A percentile compares a stretch with the other conserved stretches of the same genome.
Evolutionary conservation across 2,113 vertebrate species (phyloP).

Genomic region (Balaeniceps rex): DNA sequence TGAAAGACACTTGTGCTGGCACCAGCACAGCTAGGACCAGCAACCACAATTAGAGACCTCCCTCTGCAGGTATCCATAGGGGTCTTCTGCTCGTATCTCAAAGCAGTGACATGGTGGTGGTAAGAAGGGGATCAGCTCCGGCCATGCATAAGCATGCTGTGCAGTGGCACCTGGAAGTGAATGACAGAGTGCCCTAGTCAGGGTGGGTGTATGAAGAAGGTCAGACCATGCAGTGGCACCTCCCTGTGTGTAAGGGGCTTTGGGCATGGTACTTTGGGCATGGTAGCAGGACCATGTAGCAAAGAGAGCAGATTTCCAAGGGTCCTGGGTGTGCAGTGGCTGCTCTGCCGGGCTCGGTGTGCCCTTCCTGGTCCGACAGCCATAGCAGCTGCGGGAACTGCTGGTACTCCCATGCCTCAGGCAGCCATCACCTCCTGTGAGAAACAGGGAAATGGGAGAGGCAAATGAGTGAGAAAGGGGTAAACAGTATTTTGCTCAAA

Average conservation of each 20-base stretch:
- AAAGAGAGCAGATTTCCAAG: background rate
- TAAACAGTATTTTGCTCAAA: constrained; percentile 31
- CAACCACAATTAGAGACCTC: background rate
- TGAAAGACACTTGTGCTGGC: background rate
- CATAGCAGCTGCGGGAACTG: background rate
- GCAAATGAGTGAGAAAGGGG: background rate
- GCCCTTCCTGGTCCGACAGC: background rate
- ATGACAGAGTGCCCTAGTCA: background rate
- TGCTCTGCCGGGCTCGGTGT: accelerated
- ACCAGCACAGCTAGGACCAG: background rate
- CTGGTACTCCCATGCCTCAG: constrained; percentile 8
- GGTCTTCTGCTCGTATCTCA: background rate
- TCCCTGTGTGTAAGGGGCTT: background rate
- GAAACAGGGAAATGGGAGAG: constrained; percentile 17
- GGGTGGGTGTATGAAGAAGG: background rate
- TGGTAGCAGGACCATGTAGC: background rate
- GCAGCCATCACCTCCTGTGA: background rate
- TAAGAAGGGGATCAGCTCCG: background rate
- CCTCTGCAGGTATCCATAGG: background rate
- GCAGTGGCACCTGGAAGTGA: background rate
- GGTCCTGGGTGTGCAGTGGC: background rate
- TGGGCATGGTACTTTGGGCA: background rate
- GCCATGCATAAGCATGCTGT: background rate
- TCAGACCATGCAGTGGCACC: background rate
- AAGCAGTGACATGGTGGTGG: background rate